Evolutionary conservation across 1,140 invertebrate species (phyloP).

Genomic region (Trypoxylus dichotomus): DNA sequence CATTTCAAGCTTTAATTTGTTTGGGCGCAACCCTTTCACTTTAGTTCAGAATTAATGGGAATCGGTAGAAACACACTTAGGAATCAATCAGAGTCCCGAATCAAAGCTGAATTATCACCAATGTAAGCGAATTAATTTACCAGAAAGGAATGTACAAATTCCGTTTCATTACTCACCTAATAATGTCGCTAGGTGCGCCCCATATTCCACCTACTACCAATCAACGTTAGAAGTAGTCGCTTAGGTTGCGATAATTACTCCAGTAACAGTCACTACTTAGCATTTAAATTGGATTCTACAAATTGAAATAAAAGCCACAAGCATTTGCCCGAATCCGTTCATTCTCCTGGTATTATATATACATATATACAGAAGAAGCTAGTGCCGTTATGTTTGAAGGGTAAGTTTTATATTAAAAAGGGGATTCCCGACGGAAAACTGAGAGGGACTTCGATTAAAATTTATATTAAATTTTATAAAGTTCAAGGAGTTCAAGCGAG

Average conservation of each 20-base stretch:
- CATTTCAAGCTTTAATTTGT: too few relatives aligned
- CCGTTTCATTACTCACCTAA: background rate
- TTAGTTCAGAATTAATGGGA: background rate
- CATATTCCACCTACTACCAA: background rate
- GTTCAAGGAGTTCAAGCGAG: background rate
- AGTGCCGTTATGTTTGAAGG: background rate
- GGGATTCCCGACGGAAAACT: background rate
- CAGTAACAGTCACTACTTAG: constrained; percentile 40
- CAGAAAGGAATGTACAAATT: background rate
- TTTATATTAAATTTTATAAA: constrained; percentile 24
- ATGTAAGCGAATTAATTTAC: constrained; percentile 5
- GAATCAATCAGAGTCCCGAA: background rate
- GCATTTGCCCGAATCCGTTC: background rate
- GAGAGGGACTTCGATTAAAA: constrained; percentile 6
- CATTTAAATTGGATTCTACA: constrained; percentile 43
- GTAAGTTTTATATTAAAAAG: constrained; percentile 1
- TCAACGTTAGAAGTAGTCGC: background rate
- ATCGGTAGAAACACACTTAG: background rate
- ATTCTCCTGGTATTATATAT: background rate
- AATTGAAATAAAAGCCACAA: constrained; percentile 38
- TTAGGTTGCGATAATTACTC: constrained; percentile 37
- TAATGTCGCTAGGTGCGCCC: background rate
- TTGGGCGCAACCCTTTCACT: too few relatives aligned
- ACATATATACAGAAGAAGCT: background rate
- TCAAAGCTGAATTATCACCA: background rate